These are phyloP conservation scores for Malurus cyaneus DNA, from an alignment of 2,113 vertebrate species.

Conservation along the genomic window DNA sequence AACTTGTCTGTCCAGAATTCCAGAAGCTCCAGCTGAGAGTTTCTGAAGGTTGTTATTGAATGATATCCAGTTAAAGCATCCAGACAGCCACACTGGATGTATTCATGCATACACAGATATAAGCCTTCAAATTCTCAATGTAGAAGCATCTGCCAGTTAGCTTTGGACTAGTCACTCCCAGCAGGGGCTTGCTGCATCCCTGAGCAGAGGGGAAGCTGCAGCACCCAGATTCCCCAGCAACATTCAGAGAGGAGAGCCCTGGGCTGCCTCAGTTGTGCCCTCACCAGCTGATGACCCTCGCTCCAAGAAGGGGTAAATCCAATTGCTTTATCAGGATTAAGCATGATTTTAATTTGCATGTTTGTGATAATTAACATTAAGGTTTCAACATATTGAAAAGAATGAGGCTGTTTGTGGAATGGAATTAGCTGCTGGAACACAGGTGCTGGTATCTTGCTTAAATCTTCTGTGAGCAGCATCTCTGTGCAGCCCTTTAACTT, in stretches of 20 bases:
- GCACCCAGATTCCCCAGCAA: neutral
- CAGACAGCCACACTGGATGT: neutral
- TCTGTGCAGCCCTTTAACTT: neutral
- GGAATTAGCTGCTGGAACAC: neutral
- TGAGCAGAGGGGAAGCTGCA: neutral
- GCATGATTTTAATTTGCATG: neutral
- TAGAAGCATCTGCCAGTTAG: neutral
- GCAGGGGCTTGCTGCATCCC: neutral
- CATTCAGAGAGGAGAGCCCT: neutral
- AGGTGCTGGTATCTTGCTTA: neutral
- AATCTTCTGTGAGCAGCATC: neutral
- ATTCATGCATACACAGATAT: neutral
- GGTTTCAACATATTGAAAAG: neutral
- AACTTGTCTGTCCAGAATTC: neutral
- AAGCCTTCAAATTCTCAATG: neutral
- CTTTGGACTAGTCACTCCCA: neutral
- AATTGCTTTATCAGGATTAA: neutral
- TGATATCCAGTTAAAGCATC: neutral
- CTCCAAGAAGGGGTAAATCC: neutral
- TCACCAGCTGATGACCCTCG: fast-evolving
- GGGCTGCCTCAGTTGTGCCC: neutral
- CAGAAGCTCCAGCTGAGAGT: neutral
- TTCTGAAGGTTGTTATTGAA: neutral
- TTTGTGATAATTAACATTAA: neutral
- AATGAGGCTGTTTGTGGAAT: neutral